phyloP scores from a whole-genome alignment of 2,797 vertebrate species.

The Columba guinea region DNA sequence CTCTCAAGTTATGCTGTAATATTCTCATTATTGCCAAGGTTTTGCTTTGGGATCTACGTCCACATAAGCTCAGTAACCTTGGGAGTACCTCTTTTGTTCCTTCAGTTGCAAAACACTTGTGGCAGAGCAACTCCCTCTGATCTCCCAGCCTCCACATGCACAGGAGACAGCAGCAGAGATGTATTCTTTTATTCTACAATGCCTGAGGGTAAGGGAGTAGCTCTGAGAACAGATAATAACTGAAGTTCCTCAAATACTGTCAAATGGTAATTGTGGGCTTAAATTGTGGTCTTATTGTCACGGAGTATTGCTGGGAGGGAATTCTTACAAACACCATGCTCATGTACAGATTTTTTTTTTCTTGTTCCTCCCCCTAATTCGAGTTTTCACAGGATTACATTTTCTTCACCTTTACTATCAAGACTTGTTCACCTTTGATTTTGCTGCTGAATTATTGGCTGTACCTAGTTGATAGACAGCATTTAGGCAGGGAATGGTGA shows the following conservation, averaged over 20 bases:
- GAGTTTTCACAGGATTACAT: neutral
- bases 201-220: conserved; percentile 27
- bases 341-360: neutral
- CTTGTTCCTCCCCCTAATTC: fast-evolving
- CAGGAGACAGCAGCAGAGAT: neutral
- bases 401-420: neutral
- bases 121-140: neutral
- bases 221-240: conserved; percentile 24
- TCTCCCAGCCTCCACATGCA: neutral
- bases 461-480: neutral
- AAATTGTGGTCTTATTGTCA: conserved; percentile 19
- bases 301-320: neutral
- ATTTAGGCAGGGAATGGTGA: neutral
- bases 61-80: neutral
- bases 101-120: neutral
- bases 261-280: conserved; percentile 33
- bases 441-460: neutral
- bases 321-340: neutral
- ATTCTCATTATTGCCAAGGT: neutral
- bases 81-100: neutral
- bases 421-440: neutral
- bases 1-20: neutral
- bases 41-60: neutral
- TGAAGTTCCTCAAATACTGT: conserved; percentile 36
- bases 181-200: neutral